These are phyloP conservation scores for Danio albolineatus DNA, from an alignment of 2,797 vertebrate genomes.

Conservation along the genomic window DNA sequence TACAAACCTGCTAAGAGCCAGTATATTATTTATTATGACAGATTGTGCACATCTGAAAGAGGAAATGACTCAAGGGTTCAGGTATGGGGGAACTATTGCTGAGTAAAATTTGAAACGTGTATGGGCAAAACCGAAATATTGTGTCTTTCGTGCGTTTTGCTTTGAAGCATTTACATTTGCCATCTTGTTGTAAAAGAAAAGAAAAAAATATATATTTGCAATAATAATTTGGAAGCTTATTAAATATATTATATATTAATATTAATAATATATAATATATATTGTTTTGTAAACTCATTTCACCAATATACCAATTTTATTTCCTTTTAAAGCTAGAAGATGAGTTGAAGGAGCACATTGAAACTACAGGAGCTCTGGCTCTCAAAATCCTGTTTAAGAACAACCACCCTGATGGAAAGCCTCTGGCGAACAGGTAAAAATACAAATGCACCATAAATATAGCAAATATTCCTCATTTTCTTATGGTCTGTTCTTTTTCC, in stretches of 20 bases:
- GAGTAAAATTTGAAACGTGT: no score
- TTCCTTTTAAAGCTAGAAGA: conserved; percentile 56
- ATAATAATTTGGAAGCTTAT: no score
- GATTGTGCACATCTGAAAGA: no score
- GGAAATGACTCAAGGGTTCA: no score
- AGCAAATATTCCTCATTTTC: conserved; percentile 1
- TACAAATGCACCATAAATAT: conserved; percentile 14
- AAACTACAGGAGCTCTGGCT: conserved; percentile 55
- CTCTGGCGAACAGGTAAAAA: conserved; percentile 60
- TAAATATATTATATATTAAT: no score
- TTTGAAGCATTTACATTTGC: background rate
- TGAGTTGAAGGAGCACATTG: conserved; percentile 58
- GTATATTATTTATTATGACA: no score
- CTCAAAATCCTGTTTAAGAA: conserved; percentile 64
- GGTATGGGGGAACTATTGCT: no score
- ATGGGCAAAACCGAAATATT: no score
- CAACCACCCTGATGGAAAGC: conserved; percentile 63
- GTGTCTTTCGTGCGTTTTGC: background rate
- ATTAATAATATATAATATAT: no score
- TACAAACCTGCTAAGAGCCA: no score
- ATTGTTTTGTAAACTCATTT: no score
- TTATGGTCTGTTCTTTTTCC: conserved; percentile 7
- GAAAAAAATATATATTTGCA: background rate
- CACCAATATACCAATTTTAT: background rate
- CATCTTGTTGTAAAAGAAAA: background rate